These are phyloP conservation scores for Antheraea pernyi DNA, from an alignment of 1,140 invertebrate species.

Conservation along the genomic window DNA sequence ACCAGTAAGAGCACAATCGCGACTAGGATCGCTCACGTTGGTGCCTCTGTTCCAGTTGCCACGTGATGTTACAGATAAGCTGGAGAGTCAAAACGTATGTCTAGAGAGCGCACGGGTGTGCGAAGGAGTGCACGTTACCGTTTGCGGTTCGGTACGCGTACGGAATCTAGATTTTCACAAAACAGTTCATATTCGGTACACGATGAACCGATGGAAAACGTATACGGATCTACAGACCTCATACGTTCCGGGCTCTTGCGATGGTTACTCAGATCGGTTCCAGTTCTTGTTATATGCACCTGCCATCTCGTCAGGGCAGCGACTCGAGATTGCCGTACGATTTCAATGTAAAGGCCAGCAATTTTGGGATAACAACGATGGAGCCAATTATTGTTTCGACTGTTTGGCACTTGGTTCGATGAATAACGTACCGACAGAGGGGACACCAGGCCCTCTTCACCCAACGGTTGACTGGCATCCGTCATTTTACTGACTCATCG, in stretches of 20 bases:
- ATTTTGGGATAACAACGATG: slow-evolving; percentile 95
- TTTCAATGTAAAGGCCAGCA: slow-evolving; percentile 91
- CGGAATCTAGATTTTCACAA: slow-evolving; percentile 96
- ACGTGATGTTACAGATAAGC: slow-evolving; percentile 85
- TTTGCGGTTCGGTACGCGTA: slow-evolving; percentile 93
- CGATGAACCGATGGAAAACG: slow-evolving; percentile 91
- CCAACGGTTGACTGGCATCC: slow-evolving; percentile 72
- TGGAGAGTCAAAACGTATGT: slow-evolving; percentile 89
- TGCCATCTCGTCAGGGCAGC: slow-evolving; percentile 85
- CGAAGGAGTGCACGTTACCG: slow-evolving; percentile 85
- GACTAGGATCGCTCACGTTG: slow-evolving; percentile 75
- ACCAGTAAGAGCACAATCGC: slow-evolving; percentile 53
- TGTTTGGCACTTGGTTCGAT: slow-evolving; percentile 81
- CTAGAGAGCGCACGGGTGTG: slow-evolving; percentile 91
- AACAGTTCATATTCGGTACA: slow-evolving; percentile 92
- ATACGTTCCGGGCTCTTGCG: slow-evolving; percentile 93
- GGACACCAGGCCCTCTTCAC: slow-evolving; percentile 46
- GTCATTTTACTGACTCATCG: slow-evolving; percentile 69
- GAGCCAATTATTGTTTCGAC: slow-evolving; percentile 92
- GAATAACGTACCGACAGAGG: slow-evolving; percentile 19
- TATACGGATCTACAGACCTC: slow-evolving; percentile 90
- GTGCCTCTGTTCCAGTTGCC: slow-evolving; percentile 92
- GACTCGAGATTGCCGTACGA: slow-evolving; percentile 89
- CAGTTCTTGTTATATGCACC: slow-evolving; percentile 87
- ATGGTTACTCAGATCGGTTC: slow-evolving; percentile 96